These are phyloP conservation scores for Ceratina japonica DNA, from an alignment of 1,140 invertebrate genomes.

Conservation along the genomic window DNA sequence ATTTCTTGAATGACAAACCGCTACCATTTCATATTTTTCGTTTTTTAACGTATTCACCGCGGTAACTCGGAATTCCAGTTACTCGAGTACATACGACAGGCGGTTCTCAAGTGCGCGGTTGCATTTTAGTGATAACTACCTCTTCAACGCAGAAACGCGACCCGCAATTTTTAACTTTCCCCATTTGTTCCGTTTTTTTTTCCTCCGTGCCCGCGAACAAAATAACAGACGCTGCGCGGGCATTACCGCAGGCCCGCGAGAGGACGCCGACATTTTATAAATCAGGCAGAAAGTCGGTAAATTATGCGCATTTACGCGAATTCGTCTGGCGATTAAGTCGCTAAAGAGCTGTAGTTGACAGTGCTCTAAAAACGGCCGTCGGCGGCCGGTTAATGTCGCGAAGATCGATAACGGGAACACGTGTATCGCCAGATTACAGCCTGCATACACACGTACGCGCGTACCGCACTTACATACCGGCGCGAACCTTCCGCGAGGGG, in stretches of 20 bases:
- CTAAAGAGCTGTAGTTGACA: slow-evolving; percentile 43
- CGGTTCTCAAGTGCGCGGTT: neutral
- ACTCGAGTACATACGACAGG: neutral
- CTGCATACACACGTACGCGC: slow-evolving; percentile 18
- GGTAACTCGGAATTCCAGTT: neutral
- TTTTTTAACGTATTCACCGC: neutral
- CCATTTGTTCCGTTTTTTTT: too few relatives aligned
- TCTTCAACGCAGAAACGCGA: too few relatives aligned
- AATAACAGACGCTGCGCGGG: neutral
- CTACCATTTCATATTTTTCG: neutral
- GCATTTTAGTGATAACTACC: neutral
- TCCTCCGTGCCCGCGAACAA: neutral
- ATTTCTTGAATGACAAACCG: neutral
- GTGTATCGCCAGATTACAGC: slow-evolving; percentile 30
- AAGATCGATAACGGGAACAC: slow-evolving; percentile 50
- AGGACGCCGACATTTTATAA: neutral
- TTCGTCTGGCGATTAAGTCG: neutral
- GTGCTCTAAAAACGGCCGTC: slow-evolving; percentile 44
- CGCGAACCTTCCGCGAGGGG: neutral
- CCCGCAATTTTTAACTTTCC: neutral
- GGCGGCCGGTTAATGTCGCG: slow-evolving; percentile 45
- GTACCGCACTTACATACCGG: too few relatives aligned
- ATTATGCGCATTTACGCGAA: neutral
- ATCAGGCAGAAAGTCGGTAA: neutral
- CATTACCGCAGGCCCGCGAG: too few relatives aligned